A percentile compares a stretch with the other conserved stretches of the same genome.
phyloP scores from a whole-genome alignment of 2,888 invertebrate genomes.

The Drosophila gaucha region DNA sequence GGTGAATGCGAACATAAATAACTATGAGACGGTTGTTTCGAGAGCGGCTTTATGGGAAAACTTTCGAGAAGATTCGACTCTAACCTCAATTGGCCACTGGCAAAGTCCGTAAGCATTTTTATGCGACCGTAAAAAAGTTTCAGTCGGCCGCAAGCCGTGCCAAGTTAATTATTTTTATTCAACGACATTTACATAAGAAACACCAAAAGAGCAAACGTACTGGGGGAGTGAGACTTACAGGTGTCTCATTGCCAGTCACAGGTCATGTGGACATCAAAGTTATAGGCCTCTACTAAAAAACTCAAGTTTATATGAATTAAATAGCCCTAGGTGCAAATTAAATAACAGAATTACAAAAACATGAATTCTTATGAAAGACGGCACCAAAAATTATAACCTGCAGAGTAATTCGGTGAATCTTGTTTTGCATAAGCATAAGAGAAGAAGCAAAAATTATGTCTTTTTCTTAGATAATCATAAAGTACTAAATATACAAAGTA shows the following conservation, averaged over 20 bases:
- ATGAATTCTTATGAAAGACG: slow-evolving; percentile 34
- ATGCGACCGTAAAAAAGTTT: slow-evolving; percentile 48
- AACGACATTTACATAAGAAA: slow-evolving; percentile 68
- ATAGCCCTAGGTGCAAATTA: slow-evolving; percentile 64
- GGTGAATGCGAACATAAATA: slow-evolving; percentile 29
- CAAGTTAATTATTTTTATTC: slow-evolving; percentile 73
- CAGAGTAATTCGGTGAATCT: background rate
- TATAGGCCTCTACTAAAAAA: slow-evolving; percentile 8
- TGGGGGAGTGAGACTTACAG: slow-evolving; percentile 1
- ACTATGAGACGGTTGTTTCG: slow-evolving; percentile 26
- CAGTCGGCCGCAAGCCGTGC: slow-evolving; percentile 46
- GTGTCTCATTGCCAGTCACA: slow-evolving; percentile 1
- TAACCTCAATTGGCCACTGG: slow-evolving; percentile 27
- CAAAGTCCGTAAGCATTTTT: slow-evolving; percentile 53
- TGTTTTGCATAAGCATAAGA: background rate
- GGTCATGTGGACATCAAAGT: slow-evolving; percentile 50
- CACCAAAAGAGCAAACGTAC: slow-evolving; percentile 47
- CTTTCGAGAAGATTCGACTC: slow-evolving; percentile 35
- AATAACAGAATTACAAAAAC: slow-evolving; percentile 60
- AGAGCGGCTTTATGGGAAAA: slow-evolving; percentile 62
- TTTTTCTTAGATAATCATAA: background rate
- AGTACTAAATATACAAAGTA: background rate
- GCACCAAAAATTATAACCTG: background rate
- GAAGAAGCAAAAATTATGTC: background rate
- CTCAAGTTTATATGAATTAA: slow-evolving; percentile 49